phyloP scores from a whole-genome alignment of 1,140 invertebrate species.

The Calliphora vicina region DNA sequence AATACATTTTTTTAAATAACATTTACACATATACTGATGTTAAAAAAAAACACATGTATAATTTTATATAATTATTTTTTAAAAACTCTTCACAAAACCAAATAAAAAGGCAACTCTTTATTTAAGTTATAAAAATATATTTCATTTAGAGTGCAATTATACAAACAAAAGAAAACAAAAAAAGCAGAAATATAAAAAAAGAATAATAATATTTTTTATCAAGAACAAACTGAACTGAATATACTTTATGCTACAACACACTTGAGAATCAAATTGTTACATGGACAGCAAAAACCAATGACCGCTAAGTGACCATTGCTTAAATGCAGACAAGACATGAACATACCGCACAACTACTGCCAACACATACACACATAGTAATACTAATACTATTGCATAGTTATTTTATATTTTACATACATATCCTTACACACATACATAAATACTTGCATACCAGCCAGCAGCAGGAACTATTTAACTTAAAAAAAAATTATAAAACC shows the following conservation, averaged over 20 bases:
- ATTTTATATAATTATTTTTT: neutral
- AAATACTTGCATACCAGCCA: neutral
- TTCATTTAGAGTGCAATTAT: neutral
- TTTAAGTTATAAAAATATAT: neutral
- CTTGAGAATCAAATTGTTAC: constrained; percentile 5
- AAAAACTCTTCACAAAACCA: neutral
- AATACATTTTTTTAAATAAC: no score
- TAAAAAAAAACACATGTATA: no score
- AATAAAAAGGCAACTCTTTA: neutral
- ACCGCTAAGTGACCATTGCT: constrained; percentile 11
- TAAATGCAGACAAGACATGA: constrained; percentile 3
- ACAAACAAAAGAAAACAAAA: neutral
- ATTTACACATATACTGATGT: no score
- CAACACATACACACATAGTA: neutral
- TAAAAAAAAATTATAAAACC: neutral
- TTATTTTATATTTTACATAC: no score
- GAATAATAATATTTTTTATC: neutral
- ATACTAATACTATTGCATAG: no score
- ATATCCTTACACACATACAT: neutral
- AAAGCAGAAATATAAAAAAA: neutral
- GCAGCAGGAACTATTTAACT: neutral
- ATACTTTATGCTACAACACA: neutral
- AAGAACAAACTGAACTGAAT: neutral
- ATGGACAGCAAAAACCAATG: constrained; percentile 4
- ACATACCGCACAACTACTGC: neutral